Evolutionary conservation across 2,888 invertebrate genomes (phyloP).

Genomic region (Digitonthophagus gazella): DNA sequence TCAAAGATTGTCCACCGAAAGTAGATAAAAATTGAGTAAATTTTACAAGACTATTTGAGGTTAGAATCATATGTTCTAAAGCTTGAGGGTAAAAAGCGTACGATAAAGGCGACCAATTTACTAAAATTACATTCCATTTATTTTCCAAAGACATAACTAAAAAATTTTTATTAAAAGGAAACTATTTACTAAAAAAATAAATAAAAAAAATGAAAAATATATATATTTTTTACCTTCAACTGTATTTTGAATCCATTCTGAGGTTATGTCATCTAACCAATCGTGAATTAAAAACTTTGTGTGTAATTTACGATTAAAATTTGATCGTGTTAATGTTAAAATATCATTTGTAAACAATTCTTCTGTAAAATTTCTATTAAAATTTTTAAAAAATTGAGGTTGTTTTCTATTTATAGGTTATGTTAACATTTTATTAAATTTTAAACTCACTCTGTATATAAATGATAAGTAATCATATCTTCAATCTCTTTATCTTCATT

Average conservation of each 20-base stretch:
- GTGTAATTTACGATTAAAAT: constrained; percentile 39
- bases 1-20: constrained; percentile 34
- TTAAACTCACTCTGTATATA: constrained; percentile 41
- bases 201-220: not conserved
- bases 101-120: constrained; percentile 58
- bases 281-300: constrained; percentile 46
- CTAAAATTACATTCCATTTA: constrained; percentile 53
- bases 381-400: not conserved
- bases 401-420: not conserved
- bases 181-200: not conserved
- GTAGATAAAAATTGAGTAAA: constrained; percentile 38
- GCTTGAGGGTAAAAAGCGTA: constrained; percentile 53
- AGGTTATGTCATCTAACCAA: constrained; percentile 43
- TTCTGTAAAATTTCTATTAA: constrained; percentile 14
- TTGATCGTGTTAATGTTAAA: constrained; percentile 35
- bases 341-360: constrained; percentile 36
- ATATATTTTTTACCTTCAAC: constrained; percentile 44
- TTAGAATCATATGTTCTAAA: constrained; percentile 50
- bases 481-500: constrained; percentile 28
- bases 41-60: constrained; percentile 50
- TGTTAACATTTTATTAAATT: too few relatives aligned
- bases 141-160: constrained; percentile 40
- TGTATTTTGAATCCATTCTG: constrained; percentile 45
- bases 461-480: constrained; percentile 40
- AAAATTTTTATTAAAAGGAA: constrained; percentile 23